phyloP scores from a whole-genome alignment of 2,888 invertebrate genomes.

The Opisthograptis luteolata region DNA sequence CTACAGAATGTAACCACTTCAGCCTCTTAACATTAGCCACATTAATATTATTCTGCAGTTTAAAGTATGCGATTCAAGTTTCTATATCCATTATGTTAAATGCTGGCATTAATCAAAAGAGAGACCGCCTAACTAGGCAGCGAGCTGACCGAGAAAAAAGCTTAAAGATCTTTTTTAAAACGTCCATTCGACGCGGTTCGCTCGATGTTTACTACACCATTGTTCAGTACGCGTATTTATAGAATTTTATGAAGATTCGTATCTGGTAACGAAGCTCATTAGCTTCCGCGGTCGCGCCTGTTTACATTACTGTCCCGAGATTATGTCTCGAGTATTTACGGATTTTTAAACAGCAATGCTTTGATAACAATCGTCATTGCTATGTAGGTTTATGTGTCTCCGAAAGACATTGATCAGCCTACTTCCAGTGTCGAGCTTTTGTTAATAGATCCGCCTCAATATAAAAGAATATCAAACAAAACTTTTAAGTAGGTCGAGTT shows the following conservation, averaged over 20 bases:
- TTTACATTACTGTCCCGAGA: constrained; percentile 35
- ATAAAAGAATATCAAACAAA: constrained; percentile 22
- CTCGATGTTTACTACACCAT: constrained; percentile 28
- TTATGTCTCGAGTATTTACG: constrained; percentile 25
- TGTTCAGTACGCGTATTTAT: constrained; percentile 33
- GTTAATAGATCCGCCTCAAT: constrained; percentile 18
- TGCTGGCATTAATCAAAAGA: constrained; percentile 28
- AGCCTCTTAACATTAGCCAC: constrained; percentile 57
- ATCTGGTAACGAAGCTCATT: constrained; percentile 32
- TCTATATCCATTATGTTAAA: constrained; percentile 35
- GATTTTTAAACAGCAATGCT: constrained; percentile 31
- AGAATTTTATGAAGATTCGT: constrained; percentile 37
- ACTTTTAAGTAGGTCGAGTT: constrained; percentile 23
- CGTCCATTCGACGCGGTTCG: constrained; percentile 22
- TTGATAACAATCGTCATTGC: constrained; percentile 12
- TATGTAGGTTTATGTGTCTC: constrained; percentile 21
- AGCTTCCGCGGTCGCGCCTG: constrained; percentile 33
- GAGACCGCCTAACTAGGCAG: constrained; percentile 20
- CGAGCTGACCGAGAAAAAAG: constrained; percentile 26
- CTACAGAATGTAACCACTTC: constrained; percentile 57
- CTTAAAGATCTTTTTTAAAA: constrained; percentile 12
- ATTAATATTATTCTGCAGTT: constrained; percentile 35
- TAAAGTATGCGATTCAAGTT: constrained; percentile 43
- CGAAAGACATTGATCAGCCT: constrained; percentile 22
- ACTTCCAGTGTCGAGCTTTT: constrained; percentile 18